Evolutionary conservation across 2,888 invertebrate genomes (phyloP), one percentile per base, ranked within the genome.

Genomic region (Trachelus tabidus): DNA sequence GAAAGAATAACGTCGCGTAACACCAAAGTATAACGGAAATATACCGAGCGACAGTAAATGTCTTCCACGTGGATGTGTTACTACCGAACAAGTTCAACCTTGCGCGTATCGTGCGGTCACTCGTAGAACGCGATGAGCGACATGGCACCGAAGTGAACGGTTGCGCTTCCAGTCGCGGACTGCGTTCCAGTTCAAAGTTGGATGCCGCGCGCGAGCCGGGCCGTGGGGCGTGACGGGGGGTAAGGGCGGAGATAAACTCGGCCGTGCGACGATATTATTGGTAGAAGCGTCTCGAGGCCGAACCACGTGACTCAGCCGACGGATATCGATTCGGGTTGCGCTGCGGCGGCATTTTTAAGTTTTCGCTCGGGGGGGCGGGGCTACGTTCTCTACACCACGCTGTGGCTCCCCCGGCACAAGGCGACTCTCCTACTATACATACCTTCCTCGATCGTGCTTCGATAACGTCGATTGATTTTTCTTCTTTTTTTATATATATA

Each of bases 341-440:
- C 93, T 93, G 94, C 95, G 95, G 95, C 95, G 95, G 95, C 95
- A 95, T 95, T 95, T 95, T 95, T 95, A 95, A 95, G 94, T 95
- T 95, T 92, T 92, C 91, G 88, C 83, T 80, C 68, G 77, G 85
- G 88, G 90, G 85, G 87, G 89, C 85, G 86, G 88, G 82, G 87
- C 88, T 79, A 85, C 81, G 82, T 80, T 83, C 80, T 83, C 80
- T 82, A 79, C 83, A 84, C 83, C 85, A 85, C 85, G 84, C 83
- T 84, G 34, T n/a, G 37, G 34, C 56, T 73, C 79, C 78, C 69
- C 71, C 34, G 71, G 12, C 71, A 31, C 73, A 34, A 68, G 73
- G 77, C 37, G 35, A 33, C 37, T 56, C 75, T 68, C 40, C n/a
- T 75, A 12, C n/a, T 75, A 30, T 34, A 40, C 35, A 35, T 34